Base-by-base conservation (phyloP, 2,888 invertebrate genomes). In the Rapana venosa region DNA sequence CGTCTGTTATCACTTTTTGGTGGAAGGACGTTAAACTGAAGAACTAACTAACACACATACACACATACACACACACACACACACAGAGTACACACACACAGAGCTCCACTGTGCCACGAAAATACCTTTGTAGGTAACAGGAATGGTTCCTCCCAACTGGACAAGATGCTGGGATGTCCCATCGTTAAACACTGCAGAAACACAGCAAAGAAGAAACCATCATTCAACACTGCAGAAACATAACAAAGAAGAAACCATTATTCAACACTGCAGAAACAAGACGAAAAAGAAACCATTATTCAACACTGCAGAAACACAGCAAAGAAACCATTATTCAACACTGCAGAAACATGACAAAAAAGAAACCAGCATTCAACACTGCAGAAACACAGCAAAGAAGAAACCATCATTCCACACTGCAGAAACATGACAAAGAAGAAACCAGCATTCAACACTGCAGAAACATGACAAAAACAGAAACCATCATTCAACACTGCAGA, bases 251-350 rank as follows among this genome's bases (percentile, higher is more conserved):
- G n/a, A n/a, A n/a, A n/a, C 99, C 99, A 97, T 98, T 98, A 95
- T 98, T 98, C 96, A 98, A 99, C 91, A 98, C 98, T 98, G 94
- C 0, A 96, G 88, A 77, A 15, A 30, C n/a, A 66, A 15, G 17
- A n/a, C n/a, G 17, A 66, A 66, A 66, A 66, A 66, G 66, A 66
- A 20, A 66, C 26, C 66, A 22, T 66, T 20, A 20, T 20, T 22
- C 66, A 20, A 66, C 17, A 26, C 66, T 66, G 66, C 20, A 66
- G 22, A 0, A 66, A 47, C 47, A n/a, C n/a, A n/a, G n/a, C n/a
- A n/a, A n/a, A n/a, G n/a, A n/a, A n/a, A n/a, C 99, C 99, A 97
- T 98, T 98, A 95, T 98, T 98, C 96, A 98, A 99, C 91, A 98
- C 98, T 98, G 94, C 0, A 96, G 88, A 77, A 15, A 30, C n/a